Evolutionary conservation across 2,797 vertebrate genomes (phyloP), one percentile per base, ranked within the genome.

Genomic region (Mionectes olivaceus): DNA sequence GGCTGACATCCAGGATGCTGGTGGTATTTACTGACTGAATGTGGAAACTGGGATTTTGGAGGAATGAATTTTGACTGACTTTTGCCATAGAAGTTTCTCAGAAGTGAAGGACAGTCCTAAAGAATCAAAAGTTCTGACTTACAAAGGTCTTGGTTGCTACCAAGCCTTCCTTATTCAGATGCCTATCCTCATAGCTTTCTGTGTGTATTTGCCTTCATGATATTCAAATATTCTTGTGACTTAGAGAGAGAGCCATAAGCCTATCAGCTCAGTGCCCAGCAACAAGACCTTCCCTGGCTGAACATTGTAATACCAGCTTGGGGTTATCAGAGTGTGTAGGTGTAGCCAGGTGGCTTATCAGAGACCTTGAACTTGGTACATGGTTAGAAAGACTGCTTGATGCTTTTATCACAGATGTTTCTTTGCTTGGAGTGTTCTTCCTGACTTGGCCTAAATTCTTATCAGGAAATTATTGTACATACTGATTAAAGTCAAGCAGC

Each of bases 231-330:
- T 82, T 95, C 35, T 79, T 83, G 30, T 90, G 68, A 39, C 39
- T 90, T 65, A 76, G 77, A 90, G 35, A 27, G 35, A 27, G 64
- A 74, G 46, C 49, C 87, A 50, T 83, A 68, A 94, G 65, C 81
- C 41, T 57, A 75, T 88, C 74, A 94, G 77, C 78, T 94, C 35
- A 0, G 78, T 94, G 94, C 94, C 90, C 95, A 81, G 85, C 73
- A 90, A 95, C 95, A 96, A 95, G 85, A 94, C 94, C 92, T 91
- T 94, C 76, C 83, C 50, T 87, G 88, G 83, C 64, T 95, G 82
- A 96, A 96, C 83, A 87, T 93, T 96, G 94, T 96, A 95, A 92
- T 88, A 92, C 73, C 96, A 94, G 94, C 96, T 95, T 96, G 96
- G 73, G 92, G 96, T 96, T 96, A 94, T 92, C n/a, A 4, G 69